Conservation (phyloP, 1,140 invertebrate genomes). For the Ephestia elutella region DNA sequence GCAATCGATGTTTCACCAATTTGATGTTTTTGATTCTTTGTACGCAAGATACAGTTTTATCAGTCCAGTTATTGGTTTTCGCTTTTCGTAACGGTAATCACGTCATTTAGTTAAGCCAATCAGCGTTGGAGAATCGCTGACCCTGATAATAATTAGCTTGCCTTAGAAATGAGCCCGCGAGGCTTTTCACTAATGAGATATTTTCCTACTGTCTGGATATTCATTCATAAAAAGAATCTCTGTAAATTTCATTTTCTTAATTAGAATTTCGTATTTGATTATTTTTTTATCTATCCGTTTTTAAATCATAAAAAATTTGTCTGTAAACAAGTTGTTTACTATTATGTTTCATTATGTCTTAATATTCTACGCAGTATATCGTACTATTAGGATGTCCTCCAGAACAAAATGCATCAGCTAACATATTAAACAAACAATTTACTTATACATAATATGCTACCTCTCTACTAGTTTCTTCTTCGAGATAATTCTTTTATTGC, state of each 20-base stretch:
- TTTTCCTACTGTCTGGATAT: background rate
- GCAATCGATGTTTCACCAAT: background rate
- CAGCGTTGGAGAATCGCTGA: background rate
- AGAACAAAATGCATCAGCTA: too few relatives aligned
- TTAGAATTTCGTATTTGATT: too few relatives aligned
- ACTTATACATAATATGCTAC: background rate
- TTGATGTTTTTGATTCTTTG: background rate
- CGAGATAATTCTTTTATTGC: background rate
- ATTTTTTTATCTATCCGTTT: too few relatives aligned
- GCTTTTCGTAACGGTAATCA: background rate
- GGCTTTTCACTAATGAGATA: slow-evolving; percentile 2
- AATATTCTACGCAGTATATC: too few relatives aligned
- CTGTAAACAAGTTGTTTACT: too few relatives aligned
- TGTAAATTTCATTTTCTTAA: background rate
- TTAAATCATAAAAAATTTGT: too few relatives aligned
- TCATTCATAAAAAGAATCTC: background rate
- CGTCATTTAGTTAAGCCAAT: background rate
- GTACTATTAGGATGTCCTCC: too few relatives aligned
- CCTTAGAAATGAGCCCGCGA: background rate
- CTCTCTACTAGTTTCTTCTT: background rate
- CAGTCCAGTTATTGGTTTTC: background rate
- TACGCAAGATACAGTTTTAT: background rate
- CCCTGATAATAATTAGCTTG: background rate
- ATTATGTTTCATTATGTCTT: too few relatives aligned
- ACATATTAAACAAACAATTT: too few relatives aligned